Evolutionary conservation across 2,888 invertebrate genomes (phyloP), one percentile per base, ranked within the genome.

Genomic region (Drosophila testacea): DNA sequence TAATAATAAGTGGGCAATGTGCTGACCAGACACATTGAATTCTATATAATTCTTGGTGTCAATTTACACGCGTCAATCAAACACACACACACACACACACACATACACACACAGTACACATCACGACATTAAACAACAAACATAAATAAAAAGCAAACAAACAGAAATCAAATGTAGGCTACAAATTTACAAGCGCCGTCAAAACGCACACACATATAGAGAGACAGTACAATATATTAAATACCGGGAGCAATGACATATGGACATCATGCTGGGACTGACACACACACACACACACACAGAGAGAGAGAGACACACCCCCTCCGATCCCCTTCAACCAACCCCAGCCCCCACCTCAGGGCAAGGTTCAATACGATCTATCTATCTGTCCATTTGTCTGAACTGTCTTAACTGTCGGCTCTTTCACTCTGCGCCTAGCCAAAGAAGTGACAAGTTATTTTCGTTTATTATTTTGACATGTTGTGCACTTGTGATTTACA

Each of bases 381-480:
- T 44, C 69, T 56, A 64, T 47, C 55, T 67, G 60, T 65, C 66
- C 48, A 60, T 65, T 63, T 64, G 64, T 77, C 71, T 67, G 77
- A 72, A 51, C 60, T 78, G 75, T 73, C 63, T 56, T 63, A 56
- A 48, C 62, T 63, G 62, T 63, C 62, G 62, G 52, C 63, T 77
- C 73, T 61, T 59, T 73, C 76, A 73, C 69, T 77, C 76, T 74
- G 75, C 79, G 76, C 78, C 75, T 57, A 64, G 70, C 63, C 76
- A 77, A 67, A 67, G 74, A 78, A 81, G 74, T 79, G 79, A 79
- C 79, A 79, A 79, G 79, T 79, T 79, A 81, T 79, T 79, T 79
- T 79, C 74, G 81, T 79, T 79, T 74, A 79, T 79, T 79, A 79
- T 79, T 79, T 79, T 79, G 79, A 79, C 81, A 77, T 81, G 78